Evolutionary conservation across 2,113 vertebrate genomes (phyloP), one percentile per base, ranked within the genome.

Genomic region (Thymallus thymallus): DNA sequence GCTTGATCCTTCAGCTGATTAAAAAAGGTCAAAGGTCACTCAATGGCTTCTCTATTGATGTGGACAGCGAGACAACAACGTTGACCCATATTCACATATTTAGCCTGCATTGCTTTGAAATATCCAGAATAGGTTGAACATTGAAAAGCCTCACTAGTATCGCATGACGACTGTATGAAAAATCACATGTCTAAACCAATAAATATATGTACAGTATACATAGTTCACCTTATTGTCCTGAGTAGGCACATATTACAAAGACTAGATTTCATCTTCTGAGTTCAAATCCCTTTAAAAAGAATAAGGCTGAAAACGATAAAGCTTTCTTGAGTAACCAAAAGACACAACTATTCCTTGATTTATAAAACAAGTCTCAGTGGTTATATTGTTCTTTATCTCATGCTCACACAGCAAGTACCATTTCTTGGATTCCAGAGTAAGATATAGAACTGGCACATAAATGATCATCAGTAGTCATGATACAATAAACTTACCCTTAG

Each of bases 201-300:
- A 55, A 20, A 55, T 55, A 14, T 20, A 18, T 18, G 14, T 30
- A 16, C 7, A 7, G 48, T 35, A 18, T 35, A 18, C 29, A 32
- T 66, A 66, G 29, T 35, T 66, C 64, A 30, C 26, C 14, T 6
- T 13, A 29, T 64, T 64, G 62, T 64, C 62, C 26, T 64, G 24
- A 26, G 23, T 26, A 2, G 62, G 62, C 23, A 26, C 46, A 51
- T 26, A 58, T 71, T 22, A 51, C 29, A 51, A 16, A 56, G 16
- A 22, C 22, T n/a, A 14, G 3, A 29, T 6, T 48, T 32, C 23
- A 23, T 56, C 51, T 63, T 76, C 63, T 26, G 66, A 60, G 41
- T 67, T 66, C 6, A 60, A 71, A 67, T 71, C 77, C 73, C 64
- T 75, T 75, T 79, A 24, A 72, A 72, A 71, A 61, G 32, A n/a